Conservation (phyloP, 2,797 vertebrate species). For the Pangasius krempfi region DNA sequence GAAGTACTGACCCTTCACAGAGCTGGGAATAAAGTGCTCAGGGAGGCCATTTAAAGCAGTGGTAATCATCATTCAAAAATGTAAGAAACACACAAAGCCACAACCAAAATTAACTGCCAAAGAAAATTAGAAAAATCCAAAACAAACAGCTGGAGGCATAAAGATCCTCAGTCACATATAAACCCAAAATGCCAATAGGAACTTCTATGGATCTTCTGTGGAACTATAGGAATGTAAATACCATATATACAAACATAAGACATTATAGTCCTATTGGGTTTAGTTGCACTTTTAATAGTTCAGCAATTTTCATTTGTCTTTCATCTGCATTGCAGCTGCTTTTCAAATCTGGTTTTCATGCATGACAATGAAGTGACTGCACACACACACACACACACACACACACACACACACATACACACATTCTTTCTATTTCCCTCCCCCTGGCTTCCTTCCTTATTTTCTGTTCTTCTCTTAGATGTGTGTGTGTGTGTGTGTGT, state of each 20-base stretch:
- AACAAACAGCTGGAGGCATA: neutral
- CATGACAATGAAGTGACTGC: constrained; percentile 4
- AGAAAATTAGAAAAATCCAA: neutral
- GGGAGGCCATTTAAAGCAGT: neutral
- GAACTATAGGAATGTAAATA: neutral
- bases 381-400: constrained; percentile 17
- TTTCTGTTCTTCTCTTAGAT: constrained; percentile 43
- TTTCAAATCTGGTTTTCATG: constrained; percentile 20
- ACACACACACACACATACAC: constrained; percentile 29
- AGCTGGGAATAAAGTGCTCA: neutral
- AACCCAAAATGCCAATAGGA: neutral
- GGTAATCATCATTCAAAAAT: neutral
- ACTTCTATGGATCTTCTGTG: neutral
- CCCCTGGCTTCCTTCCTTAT: constrained; percentile 49
- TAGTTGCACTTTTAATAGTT: neutral
- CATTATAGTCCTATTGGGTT: neutral
- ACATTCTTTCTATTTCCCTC: constrained; percentile 42
- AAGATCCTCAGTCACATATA: neutral
- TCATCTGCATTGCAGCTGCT: constrained; percentile 25
- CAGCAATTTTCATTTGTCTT: constrained; percentile 11
- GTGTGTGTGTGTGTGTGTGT: constrained; percentile 2
- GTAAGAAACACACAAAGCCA: neutral
- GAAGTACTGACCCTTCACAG: neutral
- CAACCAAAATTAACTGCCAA: neutral
- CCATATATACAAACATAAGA: neutral